Evolutionary conservation across 2,797 vertebrate genomes (phyloP), one percentile per base, ranked within the genome.

Genomic region (Momotus momota): DNA sequence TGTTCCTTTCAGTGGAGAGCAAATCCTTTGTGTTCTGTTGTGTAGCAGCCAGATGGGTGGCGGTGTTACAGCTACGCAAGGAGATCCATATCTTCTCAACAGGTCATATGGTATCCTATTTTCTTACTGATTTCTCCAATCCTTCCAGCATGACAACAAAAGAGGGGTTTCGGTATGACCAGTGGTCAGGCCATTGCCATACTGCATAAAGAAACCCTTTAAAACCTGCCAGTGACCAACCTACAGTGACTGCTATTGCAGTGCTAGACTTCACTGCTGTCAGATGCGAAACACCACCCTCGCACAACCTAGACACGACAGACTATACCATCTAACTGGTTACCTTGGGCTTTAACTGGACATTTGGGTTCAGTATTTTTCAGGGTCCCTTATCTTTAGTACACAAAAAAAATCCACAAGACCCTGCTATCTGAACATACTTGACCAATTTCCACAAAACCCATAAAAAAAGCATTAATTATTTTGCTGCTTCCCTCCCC

Each of bases 401-500:
- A 16, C 15, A 43, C 15, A 16, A 45, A 58, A 88, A n/a, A 84
- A 43, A 2, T 4, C 35, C 35, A 35, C 35, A 71, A 66, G 16
- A 31, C 22, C 9, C 5, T 46, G 19, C 21, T 67, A 21, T 35
- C 46, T 29, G n/a, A 90, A 67, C 18, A 51, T 2, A 33, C 7
- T 14, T 48, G 26, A 91, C 17, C 65, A n/a, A 35, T 21, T 81
- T 73, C 45, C 51, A 70, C 12, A 60, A 72, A 35, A 70, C 9
- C 19, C 62, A 14, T 1, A 3, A 43, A 65, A 82, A 81, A n/a
- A 1, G 12, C 7, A 25, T 7, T 0, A 58, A 74, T 74, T 90
- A 2, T 73, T 69, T 25, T 65, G 20, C 62, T 79, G 38, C 25
- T 41, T 31, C 40, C 1, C 2, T 23, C 2, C 1, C 2, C 4